These are phyloP conservation scores for Protomyctophum bolini DNA, from an alignment of 2,113 vertebrate species.

Conservation along the genomic window DNA sequence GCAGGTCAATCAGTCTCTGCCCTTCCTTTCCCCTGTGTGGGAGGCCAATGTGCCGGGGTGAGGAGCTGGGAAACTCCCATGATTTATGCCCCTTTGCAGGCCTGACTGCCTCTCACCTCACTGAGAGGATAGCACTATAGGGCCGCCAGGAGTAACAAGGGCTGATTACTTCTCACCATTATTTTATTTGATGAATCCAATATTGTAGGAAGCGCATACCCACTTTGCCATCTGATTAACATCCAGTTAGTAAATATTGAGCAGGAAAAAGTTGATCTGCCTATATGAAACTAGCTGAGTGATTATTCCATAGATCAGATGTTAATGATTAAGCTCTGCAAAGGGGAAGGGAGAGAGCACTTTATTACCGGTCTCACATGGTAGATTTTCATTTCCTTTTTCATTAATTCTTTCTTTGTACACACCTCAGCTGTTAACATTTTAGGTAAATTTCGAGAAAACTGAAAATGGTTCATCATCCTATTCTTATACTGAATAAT, in stretches of 20 bases:
- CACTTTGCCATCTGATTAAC: slow-evolving; percentile 32
- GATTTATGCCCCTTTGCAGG: slow-evolving; percentile 77
- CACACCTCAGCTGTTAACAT: slow-evolving; percentile 32
- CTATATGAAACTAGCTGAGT: slow-evolving; percentile 52
- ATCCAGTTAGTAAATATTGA: slow-evolving; percentile 17
- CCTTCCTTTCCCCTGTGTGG: slow-evolving; percentile 68
- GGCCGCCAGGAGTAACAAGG: slow-evolving; percentile 59
- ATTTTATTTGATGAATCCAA: slow-evolving; percentile 59
- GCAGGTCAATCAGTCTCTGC: slow-evolving; percentile 64
- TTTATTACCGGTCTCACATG: slow-evolving; percentile 61
- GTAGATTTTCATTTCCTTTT: slow-evolving; percentile 57
- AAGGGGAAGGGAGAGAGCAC: slow-evolving; percentile 22
- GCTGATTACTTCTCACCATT: slow-evolving; percentile 46
- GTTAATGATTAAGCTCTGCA: slow-evolving; percentile 72
- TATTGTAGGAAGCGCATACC: slow-evolving; percentile 50
- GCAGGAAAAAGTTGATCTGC: slow-evolving; percentile 43
- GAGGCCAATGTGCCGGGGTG: slow-evolving; percentile 59
- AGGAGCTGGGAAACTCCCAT: slow-evolving; percentile 74
- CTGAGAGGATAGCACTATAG: slow-evolving; percentile 48
- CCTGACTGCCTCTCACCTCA: slow-evolving; percentile 71
- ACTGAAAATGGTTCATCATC: slow-evolving; percentile 4
- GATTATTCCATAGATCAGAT: slow-evolving; percentile 60
- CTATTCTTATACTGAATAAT: slow-evolving; percentile 17
- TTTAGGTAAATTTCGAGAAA: slow-evolving; percentile 17
- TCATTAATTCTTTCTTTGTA: slow-evolving; percentile 43